phyloP scores from a whole-genome alignment of 1,140 invertebrate genomes.

The Drosophila fuyamai region DNA sequence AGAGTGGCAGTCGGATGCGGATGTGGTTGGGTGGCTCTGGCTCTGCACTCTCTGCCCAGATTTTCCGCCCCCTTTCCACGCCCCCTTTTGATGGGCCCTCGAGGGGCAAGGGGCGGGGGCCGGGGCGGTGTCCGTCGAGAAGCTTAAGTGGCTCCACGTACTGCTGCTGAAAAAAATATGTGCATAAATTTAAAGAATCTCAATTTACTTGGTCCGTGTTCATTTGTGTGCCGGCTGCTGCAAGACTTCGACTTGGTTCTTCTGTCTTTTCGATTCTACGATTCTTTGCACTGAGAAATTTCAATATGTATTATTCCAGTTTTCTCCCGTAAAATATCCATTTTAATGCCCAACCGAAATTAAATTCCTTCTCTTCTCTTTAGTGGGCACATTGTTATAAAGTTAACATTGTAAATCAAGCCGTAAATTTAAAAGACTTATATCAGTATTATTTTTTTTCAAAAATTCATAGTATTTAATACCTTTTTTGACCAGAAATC shows the following conservation, averaged over 20 bases:
- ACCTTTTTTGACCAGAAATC: no score
- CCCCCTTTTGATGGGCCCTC: not conserved
- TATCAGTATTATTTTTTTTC: no score
- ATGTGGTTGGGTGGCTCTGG: constrained; percentile 45
- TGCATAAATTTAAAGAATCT: constrained; percentile 83
- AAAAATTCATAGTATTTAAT: no score
- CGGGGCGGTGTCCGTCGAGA: constrained; percentile 29
- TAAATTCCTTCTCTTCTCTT: no score
- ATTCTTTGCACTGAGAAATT: constrained; percentile 14
- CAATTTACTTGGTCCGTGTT: constrained; percentile 78
- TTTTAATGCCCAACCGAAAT: no score
- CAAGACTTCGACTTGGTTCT: constrained; percentile 18
- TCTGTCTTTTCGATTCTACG: constrained; percentile 15
- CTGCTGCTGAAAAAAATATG: constrained; percentile 71
- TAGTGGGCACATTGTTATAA: no score
- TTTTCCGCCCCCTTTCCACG: constrained; percentile 13
- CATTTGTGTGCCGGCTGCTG: constrained; percentile 62
- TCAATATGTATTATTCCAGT: no score
- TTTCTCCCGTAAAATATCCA: not conserved
- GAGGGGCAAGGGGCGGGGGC: constrained; percentile 2
- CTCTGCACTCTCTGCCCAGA: constrained; percentile 33
- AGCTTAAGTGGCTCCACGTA: constrained; percentile 79
- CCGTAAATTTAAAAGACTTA: no score
- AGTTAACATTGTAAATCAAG: no score
- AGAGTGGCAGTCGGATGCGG: constrained; percentile 64